These are phyloP conservation scores for Nymphalis polychloros DNA, from an alignment of 2,888 invertebrate genomes.

Conservation along the genomic window DNA sequence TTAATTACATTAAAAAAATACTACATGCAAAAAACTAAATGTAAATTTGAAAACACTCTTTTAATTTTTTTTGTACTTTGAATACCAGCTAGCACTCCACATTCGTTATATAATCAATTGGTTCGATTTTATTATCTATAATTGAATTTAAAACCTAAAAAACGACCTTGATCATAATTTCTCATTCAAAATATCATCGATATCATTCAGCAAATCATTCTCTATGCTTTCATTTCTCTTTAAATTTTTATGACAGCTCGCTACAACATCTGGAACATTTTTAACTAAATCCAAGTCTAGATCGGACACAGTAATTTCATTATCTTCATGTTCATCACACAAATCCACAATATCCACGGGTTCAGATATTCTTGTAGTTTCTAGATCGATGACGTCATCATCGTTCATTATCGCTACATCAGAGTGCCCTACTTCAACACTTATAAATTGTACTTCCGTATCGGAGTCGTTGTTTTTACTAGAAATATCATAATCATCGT, in stretches of 20 bases:
- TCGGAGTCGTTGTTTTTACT: conserved; percentile 64
- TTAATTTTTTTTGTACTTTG: not conserved
- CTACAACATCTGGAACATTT: conserved; percentile 74
- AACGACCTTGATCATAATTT: conserved; percentile 57
- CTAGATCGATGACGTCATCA: conserved; percentile 64
- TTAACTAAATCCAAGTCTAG: conserved; percentile 59
- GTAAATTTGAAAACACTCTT: not conserved
- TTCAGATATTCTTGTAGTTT: conserved; percentile 53
- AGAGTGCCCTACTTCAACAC: conserved; percentile 53
- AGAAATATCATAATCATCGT: conserved; percentile 44
- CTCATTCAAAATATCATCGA: conserved; percentile 59
- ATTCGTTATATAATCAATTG: not conserved
- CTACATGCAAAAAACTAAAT: not conserved
- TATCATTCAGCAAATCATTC: conserved; percentile 55
- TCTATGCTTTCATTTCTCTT: conserved; percentile 48
- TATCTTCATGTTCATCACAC: conserved; percentile 64
- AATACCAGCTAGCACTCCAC: conserved; percentile 21
- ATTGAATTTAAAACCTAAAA: conserved; percentile 18
- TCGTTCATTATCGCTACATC: conserved; percentile 55
- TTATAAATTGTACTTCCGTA: conserved; percentile 70
- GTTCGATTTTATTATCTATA: conserved; percentile 13
- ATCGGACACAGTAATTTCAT: conserved; percentile 54
- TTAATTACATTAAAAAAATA: not conserved
- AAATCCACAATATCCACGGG: conserved; percentile 67
- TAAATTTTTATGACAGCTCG: conserved; percentile 63